Evolutionary conservation across 2,113 vertebrate genomes (phyloP), one percentile per base, ranked within the genome.

Genomic region (Oophaga pumilio): DNA sequence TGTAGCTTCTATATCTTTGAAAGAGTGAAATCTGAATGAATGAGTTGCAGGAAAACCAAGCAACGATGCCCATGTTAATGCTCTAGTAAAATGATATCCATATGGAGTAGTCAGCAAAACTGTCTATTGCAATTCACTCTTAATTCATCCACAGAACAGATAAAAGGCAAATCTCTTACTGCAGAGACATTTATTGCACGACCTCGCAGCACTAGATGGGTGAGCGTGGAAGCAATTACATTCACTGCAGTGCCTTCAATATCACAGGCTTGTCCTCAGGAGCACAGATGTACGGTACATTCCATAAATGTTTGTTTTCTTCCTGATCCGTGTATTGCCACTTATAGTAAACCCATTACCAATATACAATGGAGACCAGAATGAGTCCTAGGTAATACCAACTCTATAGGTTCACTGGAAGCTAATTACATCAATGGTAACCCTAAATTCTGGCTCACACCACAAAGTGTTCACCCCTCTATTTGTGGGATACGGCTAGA

Each of bases 91-190:
- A 86, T 85, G 6, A 76, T 86, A 86, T 86, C 59, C 85, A 53
- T 77, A 79, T 15, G 20, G 33, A 53, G 24, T 20, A 66, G 74
- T 79, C 84, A 85, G 84, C 74, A 77, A 24, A 85, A 77, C 59
- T 85, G 84, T 62, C 73, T 77, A 26, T 18, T 64, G 57, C 73
- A 64, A 74, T 76, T 62, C 60, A 56, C 59, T 86, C 85, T n/a
- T 78, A 68, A 64, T 78, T 85, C n/a, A 78, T 86, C 60, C 49
- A 13, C 43, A 56, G 17, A 68, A 79, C 24, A 26, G 85, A 78
- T 79, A 86, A 66, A 86, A 66, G 69, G 56, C 73, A 77, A 85
- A 64, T 53, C 24, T 56, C 22, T 77, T 50, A 22, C 74, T 86
- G 85, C 74, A 78, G 60, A 79, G 60, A 56, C 53, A 86, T 68